Evolutionary conservation across 2,888 invertebrate species (phyloP).

Genomic region (Cataglyphis livida): DNA sequence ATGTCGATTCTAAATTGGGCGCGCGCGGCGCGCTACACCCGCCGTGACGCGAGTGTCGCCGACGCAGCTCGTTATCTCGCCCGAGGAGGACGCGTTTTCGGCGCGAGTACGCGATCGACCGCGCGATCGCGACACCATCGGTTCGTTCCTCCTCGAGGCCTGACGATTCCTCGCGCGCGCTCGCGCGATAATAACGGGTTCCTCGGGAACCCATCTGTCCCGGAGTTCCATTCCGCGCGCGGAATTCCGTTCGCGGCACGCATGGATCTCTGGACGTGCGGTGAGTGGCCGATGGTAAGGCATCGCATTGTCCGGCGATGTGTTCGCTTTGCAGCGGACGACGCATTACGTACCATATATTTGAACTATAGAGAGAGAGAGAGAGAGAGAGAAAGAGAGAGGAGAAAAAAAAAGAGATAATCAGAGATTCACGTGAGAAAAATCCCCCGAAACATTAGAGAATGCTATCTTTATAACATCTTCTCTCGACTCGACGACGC

Average conservation of each 20-base stretch:
- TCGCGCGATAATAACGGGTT: slow-evolving; percentile 63
- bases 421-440: slow-evolving; percentile 62
- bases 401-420: slow-evolving; percentile 8
- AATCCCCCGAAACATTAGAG: slow-evolving; percentile 49
- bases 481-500: slow-evolving; percentile 59
- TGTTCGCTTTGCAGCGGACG: slow-evolving; percentile 49
- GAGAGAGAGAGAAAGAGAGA: neutral
- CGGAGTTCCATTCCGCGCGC: slow-evolving; percentile 65
- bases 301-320: slow-evolving; percentile 73
- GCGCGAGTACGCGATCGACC: neutral
- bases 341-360: slow-evolving; percentile 32
- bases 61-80: neutral
- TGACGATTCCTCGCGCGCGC: neutral
- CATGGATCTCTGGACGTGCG: slow-evolving; percentile 74
- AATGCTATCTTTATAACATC: slow-evolving; percentile 65
- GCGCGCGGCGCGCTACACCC: neutral
- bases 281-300: slow-evolving; percentile 73
- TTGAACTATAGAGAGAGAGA: slow-evolving; percentile 61
- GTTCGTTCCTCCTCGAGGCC: slow-evolving; percentile 1
- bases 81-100: slow-evolving; percentile 19
- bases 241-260: slow-evolving; percentile 56
- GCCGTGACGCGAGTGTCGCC: slow-evolving; percentile 52
- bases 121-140: slow-evolving; percentile 36
- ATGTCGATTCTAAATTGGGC: slow-evolving; percentile 22
- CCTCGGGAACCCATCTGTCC: slow-evolving; percentile 59